These are phyloP conservation scores for Callipepla californica DNA, from an alignment of 2,113 vertebrate species.

Conservation along the genomic window DNA sequence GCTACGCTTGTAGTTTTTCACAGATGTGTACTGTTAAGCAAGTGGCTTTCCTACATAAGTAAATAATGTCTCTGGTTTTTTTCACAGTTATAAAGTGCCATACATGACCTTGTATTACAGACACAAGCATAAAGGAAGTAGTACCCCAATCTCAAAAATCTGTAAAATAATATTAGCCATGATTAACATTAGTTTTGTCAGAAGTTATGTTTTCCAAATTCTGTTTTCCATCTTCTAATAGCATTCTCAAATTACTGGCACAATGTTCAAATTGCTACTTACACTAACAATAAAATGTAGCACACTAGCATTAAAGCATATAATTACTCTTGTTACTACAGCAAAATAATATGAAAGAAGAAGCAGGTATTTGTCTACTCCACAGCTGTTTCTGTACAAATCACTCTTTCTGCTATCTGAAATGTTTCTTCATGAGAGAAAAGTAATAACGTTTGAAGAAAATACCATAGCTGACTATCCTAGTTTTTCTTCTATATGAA, in stretches of 20 bases:
- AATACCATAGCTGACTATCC: neutral
- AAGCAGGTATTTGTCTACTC: neutral
- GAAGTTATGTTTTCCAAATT: slow-evolving; percentile 21
- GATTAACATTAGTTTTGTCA: slow-evolving; percentile 21
- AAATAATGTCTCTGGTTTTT: neutral
- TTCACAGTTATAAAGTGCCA: neutral
- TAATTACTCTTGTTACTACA: neutral
- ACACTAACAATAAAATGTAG: neutral
- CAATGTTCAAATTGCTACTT: slow-evolving; percentile 27
- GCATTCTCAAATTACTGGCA: neutral
- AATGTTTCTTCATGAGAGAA: neutral
- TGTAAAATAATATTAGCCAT: neutral
- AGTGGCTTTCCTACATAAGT: neutral
- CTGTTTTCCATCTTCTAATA: slow-evolving; percentile 3
- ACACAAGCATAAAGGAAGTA: neutral
- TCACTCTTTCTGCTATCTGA: neutral
- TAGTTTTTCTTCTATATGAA: neutral
- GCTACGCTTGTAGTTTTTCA: neutral
- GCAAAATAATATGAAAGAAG: neutral
- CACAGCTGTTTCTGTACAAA: neutral
- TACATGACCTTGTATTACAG: neutral
- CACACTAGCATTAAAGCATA: neutral
- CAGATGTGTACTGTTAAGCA: neutral
- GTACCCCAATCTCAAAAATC: neutral
- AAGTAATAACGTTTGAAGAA: neutral